Percentiles rank a stretch among this genome's conserved stretches.
Conservation (phyloP, 2,888 invertebrate genomes). For the Ochropacha duplaris region DNA sequence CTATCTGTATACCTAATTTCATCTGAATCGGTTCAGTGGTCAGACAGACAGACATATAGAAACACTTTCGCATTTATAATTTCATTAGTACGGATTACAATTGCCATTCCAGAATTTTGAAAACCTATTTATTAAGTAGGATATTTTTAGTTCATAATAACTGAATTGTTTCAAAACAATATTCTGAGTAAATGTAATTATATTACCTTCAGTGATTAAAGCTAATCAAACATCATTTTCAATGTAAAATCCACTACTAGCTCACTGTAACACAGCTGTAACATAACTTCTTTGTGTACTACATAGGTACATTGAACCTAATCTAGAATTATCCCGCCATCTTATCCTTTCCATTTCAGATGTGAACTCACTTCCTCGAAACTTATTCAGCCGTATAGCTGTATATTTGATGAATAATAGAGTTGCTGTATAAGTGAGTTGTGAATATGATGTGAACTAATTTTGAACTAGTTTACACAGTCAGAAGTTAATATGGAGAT, state of each 20-base stretch:
- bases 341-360: slow-evolving; percentile 19
- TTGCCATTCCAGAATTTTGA: too few species aligned
- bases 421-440: background rate
- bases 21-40: too few species aligned
- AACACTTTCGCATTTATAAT: too few species aligned
- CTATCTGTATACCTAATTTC: too few species aligned
- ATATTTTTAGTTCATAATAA: too few species aligned
- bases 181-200: too few species aligned
- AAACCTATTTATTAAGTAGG: too few species aligned
- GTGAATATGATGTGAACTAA: background rate
- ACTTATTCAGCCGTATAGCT: background rate
- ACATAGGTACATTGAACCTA: slow-evolving; percentile 28
- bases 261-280: background rate
- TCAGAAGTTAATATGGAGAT: background rate
- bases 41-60: too few species aligned
- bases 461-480: slow-evolving; percentile 1
- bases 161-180: too few species aligned
- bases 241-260: background rate
- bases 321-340: slow-evolving; percentile 30
- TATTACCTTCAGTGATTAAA: too few species aligned
- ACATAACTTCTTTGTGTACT: background rate
- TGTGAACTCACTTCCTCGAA: slow-evolving; percentile 8
- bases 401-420: background rate
- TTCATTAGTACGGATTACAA: too few species aligned
- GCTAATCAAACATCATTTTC: too few species aligned